Conservation (phyloP, 2,888 invertebrate genomes). For the Pterostichus madidus region DNA sequence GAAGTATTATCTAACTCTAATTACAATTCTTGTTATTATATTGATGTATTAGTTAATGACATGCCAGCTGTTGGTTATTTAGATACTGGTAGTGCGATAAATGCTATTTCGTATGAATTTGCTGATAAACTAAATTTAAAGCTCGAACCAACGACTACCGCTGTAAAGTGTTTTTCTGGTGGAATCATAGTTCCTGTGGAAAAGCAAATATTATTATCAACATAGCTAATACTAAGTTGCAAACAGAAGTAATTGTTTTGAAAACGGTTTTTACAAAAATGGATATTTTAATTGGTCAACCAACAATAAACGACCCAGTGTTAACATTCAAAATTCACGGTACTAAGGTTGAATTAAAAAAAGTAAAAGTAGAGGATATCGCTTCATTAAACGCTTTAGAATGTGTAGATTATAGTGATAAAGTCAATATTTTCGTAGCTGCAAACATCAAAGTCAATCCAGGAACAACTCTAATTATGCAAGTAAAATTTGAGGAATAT, state of each 20-base stretch:
- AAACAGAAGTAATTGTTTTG: too few relatives aligned
- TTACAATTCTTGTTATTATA: neutral
- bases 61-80: neutral
- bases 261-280: too few relatives aligned
- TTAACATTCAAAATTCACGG: too few relatives aligned
- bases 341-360: too few relatives aligned
- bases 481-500: neutral
- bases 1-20: conserved; percentile 2
- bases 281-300: too few relatives aligned
- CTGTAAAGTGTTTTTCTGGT: conserved; percentile 14
- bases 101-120: neutral
- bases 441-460: neutral
- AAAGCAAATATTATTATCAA: neutral
- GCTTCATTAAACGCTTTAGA: too few relatives aligned
- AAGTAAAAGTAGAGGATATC: too few relatives aligned
- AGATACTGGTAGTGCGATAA: conserved; percentile 33
- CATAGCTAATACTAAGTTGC: too few relatives aligned
- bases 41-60: neutral
- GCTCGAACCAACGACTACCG: neutral
- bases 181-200: neutral
- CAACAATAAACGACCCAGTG: too few relatives aligned
- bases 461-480: neutral
- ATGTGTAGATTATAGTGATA: too few relatives aligned
- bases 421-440: neutral
- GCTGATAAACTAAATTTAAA: neutral